phyloP scores from a whole-genome alignment of 2,113 vertebrate species.

The Halichoeres trimaculatus region DNA sequence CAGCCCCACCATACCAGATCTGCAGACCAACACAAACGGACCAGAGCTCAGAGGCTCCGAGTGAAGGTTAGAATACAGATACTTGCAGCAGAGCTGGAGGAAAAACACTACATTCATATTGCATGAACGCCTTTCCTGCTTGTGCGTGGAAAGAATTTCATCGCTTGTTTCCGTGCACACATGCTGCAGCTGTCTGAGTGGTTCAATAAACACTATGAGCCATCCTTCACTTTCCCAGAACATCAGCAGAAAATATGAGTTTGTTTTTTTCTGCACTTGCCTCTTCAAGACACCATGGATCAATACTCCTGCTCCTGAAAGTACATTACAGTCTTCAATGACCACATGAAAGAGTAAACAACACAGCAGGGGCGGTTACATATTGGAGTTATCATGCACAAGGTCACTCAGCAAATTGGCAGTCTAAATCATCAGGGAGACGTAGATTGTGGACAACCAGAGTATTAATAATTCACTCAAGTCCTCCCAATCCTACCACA shows the following conservation, averaged over 20 bases:
- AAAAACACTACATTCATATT: neutral
- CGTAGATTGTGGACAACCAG: neutral
- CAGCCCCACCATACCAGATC: neutral
- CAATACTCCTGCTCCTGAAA: constrained; percentile 15
- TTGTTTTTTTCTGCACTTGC: neutral
- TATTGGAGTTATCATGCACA: constrained; percentile 16
- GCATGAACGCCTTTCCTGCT: too few relatives aligned
- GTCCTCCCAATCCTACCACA: neutral
- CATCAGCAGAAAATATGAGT: constrained; percentile 14
- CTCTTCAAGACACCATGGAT: constrained; percentile 14
- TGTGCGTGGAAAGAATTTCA: neutral
- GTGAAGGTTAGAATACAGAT: neutral
- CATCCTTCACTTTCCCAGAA: neutral
- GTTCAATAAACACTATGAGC: constrained; percentile 28
- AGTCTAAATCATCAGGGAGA: constrained; percentile 7
- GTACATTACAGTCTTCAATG: constrained; percentile 18
- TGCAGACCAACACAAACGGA: neutral
- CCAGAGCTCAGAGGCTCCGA: neutral
- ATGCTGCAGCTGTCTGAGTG: constrained; percentile 4
- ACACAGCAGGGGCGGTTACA: neutral
- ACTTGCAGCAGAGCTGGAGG: neutral
- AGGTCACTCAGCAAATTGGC: neutral
- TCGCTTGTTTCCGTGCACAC: neutral
- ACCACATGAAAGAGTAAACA: constrained; percentile 23
- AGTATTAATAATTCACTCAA: constrained; percentile 48